A percentile compares a stretch with the other conserved stretches of the same genome.
These are phyloP conservation scores for Boulengeromyrus knoepffleri DNA, from an alignment of 2,113 vertebrate species.

Conservation along the genomic window DNA sequence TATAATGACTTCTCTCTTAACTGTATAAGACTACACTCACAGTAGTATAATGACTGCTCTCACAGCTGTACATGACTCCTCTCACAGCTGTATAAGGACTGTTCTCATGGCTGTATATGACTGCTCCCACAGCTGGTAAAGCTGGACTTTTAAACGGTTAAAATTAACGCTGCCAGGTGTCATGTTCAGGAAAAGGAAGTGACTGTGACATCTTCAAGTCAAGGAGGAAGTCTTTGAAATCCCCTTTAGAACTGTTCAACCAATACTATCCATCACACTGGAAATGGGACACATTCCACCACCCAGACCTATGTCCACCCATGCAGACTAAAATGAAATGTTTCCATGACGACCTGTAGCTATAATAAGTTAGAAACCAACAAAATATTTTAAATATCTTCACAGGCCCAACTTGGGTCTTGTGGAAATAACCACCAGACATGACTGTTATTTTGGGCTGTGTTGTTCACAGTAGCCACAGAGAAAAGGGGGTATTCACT, in stretches of 20 bases:
- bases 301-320: conserved; percentile 53
- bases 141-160: conserved; percentile 5
- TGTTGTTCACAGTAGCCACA: background rate
- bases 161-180: conserved; percentile 7
- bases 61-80: background rate
- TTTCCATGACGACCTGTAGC: conserved; percentile 63
- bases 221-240: background rate
- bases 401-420: conserved; percentile 39
- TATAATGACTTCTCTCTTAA: too few relatives aligned
- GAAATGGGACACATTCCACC: conserved; percentile 63
- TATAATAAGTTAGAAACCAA: conserved; percentile 64
- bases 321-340: conserved; percentile 56
- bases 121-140: background rate
- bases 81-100: conserved; percentile 21
- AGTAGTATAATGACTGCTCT: background rate
- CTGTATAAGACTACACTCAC: background rate
- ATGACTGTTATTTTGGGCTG: conserved; percentile 28
- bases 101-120: background rate
- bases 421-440: conserved; percentile 28
- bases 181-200: conserved; percentile 18
- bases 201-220: background rate
- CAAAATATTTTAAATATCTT: conserved; percentile 44
- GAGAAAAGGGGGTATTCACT: background rate
- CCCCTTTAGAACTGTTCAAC: background rate
- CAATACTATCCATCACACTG: conserved; percentile 33